Base-by-base conservation (phyloP, 37 sponge, comb jelly and placozoan genomes). In the Bolinopsis microptera region DNA sequence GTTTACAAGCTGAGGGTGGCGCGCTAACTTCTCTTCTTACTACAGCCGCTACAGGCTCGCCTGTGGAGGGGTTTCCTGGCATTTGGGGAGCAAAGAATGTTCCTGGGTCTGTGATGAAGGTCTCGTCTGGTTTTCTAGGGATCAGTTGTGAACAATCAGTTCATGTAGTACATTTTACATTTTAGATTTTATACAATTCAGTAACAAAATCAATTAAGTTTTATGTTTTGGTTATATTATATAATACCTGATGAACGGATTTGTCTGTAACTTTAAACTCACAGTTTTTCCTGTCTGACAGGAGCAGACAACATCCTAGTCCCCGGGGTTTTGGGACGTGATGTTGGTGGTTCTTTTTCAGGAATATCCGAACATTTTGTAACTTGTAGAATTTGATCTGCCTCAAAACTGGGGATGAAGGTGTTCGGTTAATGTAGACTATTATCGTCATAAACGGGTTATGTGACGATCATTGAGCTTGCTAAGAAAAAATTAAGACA, bases 341-440 rank as follows among this genome's bases (percentile, higher is more conserved):
- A 28, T 24, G 27, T 9, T 3, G 74, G 23, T 3, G 61, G 61
- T 13, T 13, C 61, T 48, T 32, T 77, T 8, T 77, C 80, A 41
- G 90, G 41, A 34, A 39, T 34, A 41, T 86, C 90, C 25, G 34
- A 30, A 39, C 90, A 86, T 23, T 39, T 39, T 8, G 39, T 48
- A 3, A 86, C 90, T 86, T 86, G 90, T 28, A 86, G 90, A 39
- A 86, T 36, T 9, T n/a, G 26, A 38, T 86, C 90, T 16, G 90
- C 26, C 13, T 38, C 90, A 21, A 86, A n/a, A 3, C 90, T 86
- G 90, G 25, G 26, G 31, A 30, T n/a, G 75, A 28, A 28, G n/a
- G n/a, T n/a, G n/a, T n/a, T n/a, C n/a, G n/a, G n/a, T n/a, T n/a
- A n/a, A n/a, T n/a, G n/a, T n/a, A n/a, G n/a, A n/a, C n/a, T n/a